Percentiles rank a stretch among this genome's conserved stretches.
These are phyloP conservation scores for Bedellia somnulentella DNA, from an alignment of 2,888 invertebrate species.

Conservation along the genomic window DNA sequence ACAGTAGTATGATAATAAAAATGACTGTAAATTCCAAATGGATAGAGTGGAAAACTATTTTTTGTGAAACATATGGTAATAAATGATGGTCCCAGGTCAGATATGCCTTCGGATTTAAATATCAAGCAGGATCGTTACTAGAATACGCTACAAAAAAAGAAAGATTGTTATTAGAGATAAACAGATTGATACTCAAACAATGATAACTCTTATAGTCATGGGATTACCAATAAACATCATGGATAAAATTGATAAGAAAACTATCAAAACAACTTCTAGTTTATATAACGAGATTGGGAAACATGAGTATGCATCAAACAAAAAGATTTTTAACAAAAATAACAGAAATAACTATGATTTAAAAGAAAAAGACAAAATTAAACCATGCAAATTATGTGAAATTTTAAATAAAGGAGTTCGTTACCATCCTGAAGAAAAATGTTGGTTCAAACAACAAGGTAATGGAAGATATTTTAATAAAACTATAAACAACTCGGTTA, in stretches of 20 bases:
- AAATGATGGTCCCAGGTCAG: neutral
- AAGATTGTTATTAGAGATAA: too few species aligned
- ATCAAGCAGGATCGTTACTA: neutral
- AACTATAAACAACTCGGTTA: slow-evolving; percentile 7
- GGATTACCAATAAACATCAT: neutral
- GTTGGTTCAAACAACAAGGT: slow-evolving; percentile 7
- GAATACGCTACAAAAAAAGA: slow-evolving; percentile 1
- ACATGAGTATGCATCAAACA: neutral
- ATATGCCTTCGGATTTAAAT: neutral
- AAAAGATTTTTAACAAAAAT: neutral
- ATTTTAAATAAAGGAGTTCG: slow-evolving; percentile 9
- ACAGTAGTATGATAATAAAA: neutral
- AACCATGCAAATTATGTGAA: slow-evolving; percentile 1
- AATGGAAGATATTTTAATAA: neutral
- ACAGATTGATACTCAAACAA: neutral
- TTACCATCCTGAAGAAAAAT: slow-evolving; percentile 5
- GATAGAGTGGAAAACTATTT: neutral
- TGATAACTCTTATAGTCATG: neutral
- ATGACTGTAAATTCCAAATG: neutral
- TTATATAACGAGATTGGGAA: neutral
- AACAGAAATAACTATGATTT: neutral
- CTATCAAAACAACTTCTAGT: neutral
- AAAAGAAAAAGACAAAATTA: too few species aligned
- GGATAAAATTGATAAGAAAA: neutral
- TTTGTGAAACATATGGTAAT: slow-evolving; percentile 1